Percentiles rank a stretch among this genome's conserved stretches.
These are phyloP conservation scores for Anseranas semipalmata DNA, from an alignment of 2,113 vertebrate genomes.

Conservation along the genomic window DNA sequence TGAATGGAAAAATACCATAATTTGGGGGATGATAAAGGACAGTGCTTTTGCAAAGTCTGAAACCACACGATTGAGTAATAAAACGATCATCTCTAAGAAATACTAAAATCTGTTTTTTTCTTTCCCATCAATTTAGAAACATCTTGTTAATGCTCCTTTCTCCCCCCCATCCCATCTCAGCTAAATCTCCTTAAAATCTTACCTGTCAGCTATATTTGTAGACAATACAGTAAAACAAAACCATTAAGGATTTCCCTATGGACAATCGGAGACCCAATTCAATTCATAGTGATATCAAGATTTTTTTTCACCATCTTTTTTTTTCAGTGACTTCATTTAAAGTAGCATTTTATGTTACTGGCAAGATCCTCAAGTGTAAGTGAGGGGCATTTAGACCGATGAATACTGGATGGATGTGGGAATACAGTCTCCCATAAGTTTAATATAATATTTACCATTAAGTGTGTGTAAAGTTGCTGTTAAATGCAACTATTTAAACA, in stretches of 20 bases:
- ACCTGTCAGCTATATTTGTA: background rate
- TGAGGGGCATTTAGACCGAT: background rate
- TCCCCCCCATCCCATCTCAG: background rate
- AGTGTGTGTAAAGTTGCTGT: background rate
- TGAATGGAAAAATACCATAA: background rate
- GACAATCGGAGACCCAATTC: background rate
- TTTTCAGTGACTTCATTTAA: background rate
- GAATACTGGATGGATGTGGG: background rate
- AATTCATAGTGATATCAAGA: background rate
- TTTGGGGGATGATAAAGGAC: background rate
- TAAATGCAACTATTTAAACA: background rate
- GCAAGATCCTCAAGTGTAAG: background rate
- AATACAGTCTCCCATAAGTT: background rate
- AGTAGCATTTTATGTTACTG: background rate
- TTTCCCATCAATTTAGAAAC: background rate
- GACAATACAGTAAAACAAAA: background rate
- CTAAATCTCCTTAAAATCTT: background rate
- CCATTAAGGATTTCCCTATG: background rate
- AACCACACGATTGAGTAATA: background rate
- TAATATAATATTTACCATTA: background rate
- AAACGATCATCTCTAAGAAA: background rate
- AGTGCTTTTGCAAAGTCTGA: background rate
- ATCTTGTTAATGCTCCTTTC: background rate
- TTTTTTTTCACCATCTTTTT: background rate
- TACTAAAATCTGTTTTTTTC: background rate